These are phyloP conservation scores for Pogoniulus pusillus DNA, from an alignment of 2,797 vertebrate genomes.

Conservation along the genomic window DNA sequence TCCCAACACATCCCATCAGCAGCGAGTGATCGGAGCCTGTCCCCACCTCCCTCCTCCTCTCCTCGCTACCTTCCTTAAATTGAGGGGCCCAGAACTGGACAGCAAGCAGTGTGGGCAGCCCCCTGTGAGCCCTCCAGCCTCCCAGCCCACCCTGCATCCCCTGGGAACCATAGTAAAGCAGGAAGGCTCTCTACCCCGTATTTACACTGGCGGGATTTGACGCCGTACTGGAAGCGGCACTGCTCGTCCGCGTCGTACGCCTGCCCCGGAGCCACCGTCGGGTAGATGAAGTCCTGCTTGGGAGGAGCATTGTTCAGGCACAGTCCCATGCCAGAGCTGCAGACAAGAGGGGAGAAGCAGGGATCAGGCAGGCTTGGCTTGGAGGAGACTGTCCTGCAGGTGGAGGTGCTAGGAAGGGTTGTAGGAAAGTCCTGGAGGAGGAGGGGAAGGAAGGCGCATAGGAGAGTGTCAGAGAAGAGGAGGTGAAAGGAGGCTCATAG, in stretches of 20 bases:
- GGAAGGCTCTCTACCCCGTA: constrained; percentile 94
- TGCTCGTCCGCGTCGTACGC: constrained; percentile 96
- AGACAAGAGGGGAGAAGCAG: not conserved
- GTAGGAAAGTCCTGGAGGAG: too few species aligned
- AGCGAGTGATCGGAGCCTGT: too few species aligned
- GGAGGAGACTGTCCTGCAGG: not conserved
- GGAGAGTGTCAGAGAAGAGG: too few species aligned
- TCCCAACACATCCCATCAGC: too few species aligned
- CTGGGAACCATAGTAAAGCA: constrained; percentile 79
- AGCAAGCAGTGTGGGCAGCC: too few species aligned
- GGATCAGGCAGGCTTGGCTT: not conserved
- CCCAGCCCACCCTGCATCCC: constrained; percentile 3
- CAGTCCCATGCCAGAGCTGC: constrained; percentile 92
- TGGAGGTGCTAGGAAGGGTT: too few species aligned
- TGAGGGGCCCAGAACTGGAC: too few species aligned
- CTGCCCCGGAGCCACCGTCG: constrained; percentile 94
- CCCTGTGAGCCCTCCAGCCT: not conserved
- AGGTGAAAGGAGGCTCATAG: too few species aligned
- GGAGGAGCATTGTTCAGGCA: constrained; percentile 95
- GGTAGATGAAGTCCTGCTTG: constrained; percentile 95
- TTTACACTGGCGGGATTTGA: constrained; percentile 99
- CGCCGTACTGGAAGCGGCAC: constrained; percentile 96
- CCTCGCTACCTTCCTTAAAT: too few species aligned
- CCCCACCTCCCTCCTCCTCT: too few species aligned
- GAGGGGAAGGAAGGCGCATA: too few species aligned